A percentile compares a stretch with the other conserved stretches of the same genome.
These are phyloP conservation scores for Tautogolabrus adspersus DNA, from an alignment of 2,113 vertebrate species.

Conservation along the genomic window DNA sequence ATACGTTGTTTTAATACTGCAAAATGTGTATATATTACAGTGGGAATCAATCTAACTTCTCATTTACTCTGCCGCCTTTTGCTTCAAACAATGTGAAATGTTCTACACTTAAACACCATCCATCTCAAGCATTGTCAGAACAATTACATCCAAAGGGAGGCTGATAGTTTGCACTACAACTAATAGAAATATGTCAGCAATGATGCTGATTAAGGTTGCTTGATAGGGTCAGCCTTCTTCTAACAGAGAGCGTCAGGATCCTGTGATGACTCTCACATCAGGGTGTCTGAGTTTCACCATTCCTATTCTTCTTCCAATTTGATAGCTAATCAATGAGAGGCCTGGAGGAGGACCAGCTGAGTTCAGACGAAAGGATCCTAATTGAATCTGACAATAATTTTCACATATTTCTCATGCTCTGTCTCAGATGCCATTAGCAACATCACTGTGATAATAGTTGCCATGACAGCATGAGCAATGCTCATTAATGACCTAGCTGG, in stretches of 20 bases:
- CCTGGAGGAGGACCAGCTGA: conserved; percentile 81
- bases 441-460: conserved; percentile 87
- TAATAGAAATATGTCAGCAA: conserved; percentile 75
- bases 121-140: conserved; percentile 64
- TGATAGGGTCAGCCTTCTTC: conserved; percentile 73
- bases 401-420: conserved; percentile 85
- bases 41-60: conserved; percentile 11
- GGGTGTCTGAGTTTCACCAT: conserved; percentile 72
- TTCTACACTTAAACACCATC: conserved; percentile 23
- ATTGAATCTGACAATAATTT: conserved; percentile 89
- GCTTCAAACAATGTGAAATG: not conserved
- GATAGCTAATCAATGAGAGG: conserved; percentile 85
- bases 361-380: conserved; percentile 84
- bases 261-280: conserved; percentile 74
- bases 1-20: conserved; percentile 35
- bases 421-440: conserved; percentile 86
- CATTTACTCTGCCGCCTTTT: conserved; percentile 11
- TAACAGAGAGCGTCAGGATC: conserved; percentile 66
- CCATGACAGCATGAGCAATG: conserved; percentile 89
- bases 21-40: conserved; percentile 21
- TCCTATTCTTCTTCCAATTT: conserved; percentile 79
- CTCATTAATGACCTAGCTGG: conserved; percentile 85
- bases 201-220: conserved; percentile 80
- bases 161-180: conserved; percentile 65
- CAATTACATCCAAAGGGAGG: conserved; percentile 60